Evolutionary conservation across 2,888 invertebrate genomes (phyloP).

Genomic region (Crematogaster levior): DNA sequence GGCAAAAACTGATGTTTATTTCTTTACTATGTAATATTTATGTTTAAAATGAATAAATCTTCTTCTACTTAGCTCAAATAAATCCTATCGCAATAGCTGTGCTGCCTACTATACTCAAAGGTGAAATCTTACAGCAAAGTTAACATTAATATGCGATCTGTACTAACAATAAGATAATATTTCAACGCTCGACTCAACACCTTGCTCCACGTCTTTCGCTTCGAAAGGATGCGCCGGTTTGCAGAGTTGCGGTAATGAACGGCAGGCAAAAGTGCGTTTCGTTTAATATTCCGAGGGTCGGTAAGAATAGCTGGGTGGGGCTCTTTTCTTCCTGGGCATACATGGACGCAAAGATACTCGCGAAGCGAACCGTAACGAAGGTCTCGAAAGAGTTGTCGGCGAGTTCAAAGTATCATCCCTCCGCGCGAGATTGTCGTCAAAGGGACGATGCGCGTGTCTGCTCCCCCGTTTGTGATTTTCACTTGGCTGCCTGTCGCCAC

Average conservation of each 20-base stretch:
- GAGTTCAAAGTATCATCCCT: constrained; percentile 81
- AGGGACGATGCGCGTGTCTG: constrained; percentile 74
- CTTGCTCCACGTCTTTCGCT: not conserved
- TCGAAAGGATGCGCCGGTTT: constrained; percentile 33
- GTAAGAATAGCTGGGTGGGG: constrained; percentile 21
- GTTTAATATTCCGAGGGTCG: constrained; percentile 29
- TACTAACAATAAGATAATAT: not conserved
- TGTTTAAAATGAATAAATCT: too few species aligned
- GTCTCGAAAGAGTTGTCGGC: constrained; percentile 70
- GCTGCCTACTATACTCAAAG: not conserved
- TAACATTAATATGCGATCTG: not conserved
- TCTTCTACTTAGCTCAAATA: not conserved
- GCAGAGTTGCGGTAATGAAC: constrained; percentile 36
- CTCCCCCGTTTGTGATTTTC: constrained; percentile 70
- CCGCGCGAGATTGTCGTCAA: constrained; percentile 75
- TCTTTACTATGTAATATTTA: too few species aligned
- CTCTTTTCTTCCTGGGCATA: constrained; percentile 16
- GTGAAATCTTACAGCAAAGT: not conserved
- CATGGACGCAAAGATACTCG: constrained; percentile 57
- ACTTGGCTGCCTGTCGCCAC: constrained; percentile 66
- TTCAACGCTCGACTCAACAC: not conserved
- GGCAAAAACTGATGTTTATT: too few species aligned
- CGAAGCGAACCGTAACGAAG: constrained; percentile 62
- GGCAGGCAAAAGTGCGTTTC: constrained; percentile 24
- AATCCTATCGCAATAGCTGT: not conserved